Conservation (phyloP, 2,888 invertebrate species). For the Eretmocerus hayati region DNA sequence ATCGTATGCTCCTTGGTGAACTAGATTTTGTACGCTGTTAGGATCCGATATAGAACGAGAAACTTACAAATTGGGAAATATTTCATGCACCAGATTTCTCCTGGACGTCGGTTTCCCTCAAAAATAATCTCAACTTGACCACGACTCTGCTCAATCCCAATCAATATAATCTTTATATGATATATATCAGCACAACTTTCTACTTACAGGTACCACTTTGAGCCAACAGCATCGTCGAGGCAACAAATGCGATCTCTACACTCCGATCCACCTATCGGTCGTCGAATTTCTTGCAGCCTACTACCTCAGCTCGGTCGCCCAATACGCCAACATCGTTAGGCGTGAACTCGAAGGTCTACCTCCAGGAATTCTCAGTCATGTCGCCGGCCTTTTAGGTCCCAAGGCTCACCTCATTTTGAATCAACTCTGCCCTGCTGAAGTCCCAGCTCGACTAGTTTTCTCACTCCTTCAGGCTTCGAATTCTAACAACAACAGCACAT, state of each 20-base stretch:
- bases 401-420: slow-evolving; percentile 50
- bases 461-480: slow-evolving; percentile 50
- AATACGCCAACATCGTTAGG: slow-evolving; percentile 49
- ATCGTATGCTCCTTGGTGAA: no score
- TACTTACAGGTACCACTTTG: slow-evolving; percentile 41
- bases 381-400: slow-evolving; percentile 50
- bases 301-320: slow-evolving; percentile 51
- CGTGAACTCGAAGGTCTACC: slow-evolving; percentile 51
- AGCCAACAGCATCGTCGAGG: slow-evolving; percentile 47
- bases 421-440: slow-evolving; percentile 49
- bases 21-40: no score
- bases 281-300: slow-evolving; percentile 53
- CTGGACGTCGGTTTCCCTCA: no score
- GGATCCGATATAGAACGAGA: no score
- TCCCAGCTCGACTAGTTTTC: slow-evolving; percentile 51
- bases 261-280: slow-evolving; percentile 50
- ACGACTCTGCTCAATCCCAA: no score
- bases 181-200: background rate
- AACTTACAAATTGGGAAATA: no score
- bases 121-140: no score
- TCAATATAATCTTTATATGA: no score
- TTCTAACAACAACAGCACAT: no score
- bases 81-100: no score
- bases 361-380: slow-evolving; percentile 46
- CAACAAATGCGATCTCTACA: slow-evolving; percentile 47